Percentiles rank a stretch among this genome's conserved stretches.
Conservation (phyloP, 2,113 vertebrate species). For the Pithys albifrons region DNA sequence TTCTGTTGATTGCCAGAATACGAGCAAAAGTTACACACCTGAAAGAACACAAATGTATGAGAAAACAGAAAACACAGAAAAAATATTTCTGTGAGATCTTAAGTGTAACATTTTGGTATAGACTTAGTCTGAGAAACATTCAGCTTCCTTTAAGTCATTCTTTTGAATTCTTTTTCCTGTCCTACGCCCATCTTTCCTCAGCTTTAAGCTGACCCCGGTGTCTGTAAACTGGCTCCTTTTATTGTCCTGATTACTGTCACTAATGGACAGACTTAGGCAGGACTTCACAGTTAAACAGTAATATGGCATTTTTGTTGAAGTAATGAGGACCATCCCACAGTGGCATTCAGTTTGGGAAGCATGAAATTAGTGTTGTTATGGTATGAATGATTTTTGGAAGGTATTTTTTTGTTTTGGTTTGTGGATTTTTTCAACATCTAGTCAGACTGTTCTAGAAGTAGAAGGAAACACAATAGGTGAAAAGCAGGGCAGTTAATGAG, state of each 20-base stretch:
- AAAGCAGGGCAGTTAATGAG: background rate
- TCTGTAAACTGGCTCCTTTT: background rate
- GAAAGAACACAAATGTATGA: background rate
- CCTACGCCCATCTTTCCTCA: background rate
- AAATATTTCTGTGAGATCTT: background rate
- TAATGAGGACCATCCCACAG: background rate
- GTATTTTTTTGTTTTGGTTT: background rate
- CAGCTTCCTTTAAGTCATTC: background rate
- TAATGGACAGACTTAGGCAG: background rate
- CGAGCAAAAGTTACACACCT: background rate
- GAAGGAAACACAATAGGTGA: background rate
- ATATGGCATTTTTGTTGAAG: background rate
- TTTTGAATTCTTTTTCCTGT: background rate
- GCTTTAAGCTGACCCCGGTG: background rate
- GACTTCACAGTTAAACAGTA: background rate
- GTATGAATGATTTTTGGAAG: background rate
- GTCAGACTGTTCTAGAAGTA: background rate
- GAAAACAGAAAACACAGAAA: background rate
- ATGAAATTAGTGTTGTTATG: background rate
- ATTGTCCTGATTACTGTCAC: background rate
- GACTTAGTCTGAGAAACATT: background rate
- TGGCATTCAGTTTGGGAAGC: background rate
- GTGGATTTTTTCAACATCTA: background rate
- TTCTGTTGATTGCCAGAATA: background rate
- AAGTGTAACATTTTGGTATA: background rate